Evolutionary conservation across 2,797 vertebrate genomes (phyloP).

Genomic region (Gymnoscopelus braueri): DNA sequence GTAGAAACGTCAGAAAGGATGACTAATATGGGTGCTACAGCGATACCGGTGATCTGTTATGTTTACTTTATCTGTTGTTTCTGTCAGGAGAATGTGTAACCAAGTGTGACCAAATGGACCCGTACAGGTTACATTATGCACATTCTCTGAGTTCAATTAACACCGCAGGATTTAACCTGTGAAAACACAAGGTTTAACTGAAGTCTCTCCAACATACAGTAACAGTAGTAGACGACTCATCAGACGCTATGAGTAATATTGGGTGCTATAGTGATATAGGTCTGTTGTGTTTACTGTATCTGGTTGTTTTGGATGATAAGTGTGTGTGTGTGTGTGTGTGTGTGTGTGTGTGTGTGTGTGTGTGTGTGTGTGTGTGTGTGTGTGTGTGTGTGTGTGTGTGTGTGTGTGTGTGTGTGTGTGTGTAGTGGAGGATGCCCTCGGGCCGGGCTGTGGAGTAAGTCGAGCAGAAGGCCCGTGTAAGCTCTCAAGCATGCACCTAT

Average conservation of each 20-base stretch:
- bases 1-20: too few species aligned
- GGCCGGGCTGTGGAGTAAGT: conserved; percentile 53
- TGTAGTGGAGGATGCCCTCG: conserved; percentile 52
- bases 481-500: conserved; percentile 75
- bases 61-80: too few species aligned
- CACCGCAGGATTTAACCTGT: too few species aligned
- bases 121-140: too few species aligned
- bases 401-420: conserved; percentile 8
- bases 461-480: conserved; percentile 68
- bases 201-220: too few species aligned
- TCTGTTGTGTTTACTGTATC: conserved; percentile 38
- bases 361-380: neutral
- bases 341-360: conserved; percentile 39
- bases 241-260: conserved; percentile 10
- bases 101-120: too few species aligned
- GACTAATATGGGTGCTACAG: too few species aligned
- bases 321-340: conserved; percentile 27
- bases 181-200: too few species aligned
- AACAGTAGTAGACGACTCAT: too few species aligned
- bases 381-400: conserved; percentile 47
- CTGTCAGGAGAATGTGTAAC: too few species aligned
- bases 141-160: too few species aligned
- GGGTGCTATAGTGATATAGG: neutral
- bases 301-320: conserved; percentile 27
- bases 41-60: too few species aligned